A percentile compares a stretch with the other conserved stretches of the same genome.
phyloP scores from a whole-genome alignment of 2,797 vertebrate species.

The Coilia nasus region DNA sequence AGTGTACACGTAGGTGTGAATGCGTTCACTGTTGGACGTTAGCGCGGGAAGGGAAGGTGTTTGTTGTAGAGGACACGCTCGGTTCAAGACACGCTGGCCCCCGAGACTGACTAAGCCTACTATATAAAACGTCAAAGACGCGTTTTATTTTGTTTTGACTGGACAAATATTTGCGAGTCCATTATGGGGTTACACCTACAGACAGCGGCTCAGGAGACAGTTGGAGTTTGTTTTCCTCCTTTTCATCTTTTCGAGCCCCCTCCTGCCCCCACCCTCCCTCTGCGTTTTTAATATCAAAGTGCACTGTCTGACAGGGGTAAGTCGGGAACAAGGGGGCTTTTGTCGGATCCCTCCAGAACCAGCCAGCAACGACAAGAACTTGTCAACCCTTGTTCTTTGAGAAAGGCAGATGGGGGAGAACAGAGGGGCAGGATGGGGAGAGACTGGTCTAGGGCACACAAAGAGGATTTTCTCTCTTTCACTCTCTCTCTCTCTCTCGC shows the following conservation, averaged over 20 bases:
- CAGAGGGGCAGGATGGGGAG: conserved; percentile 53
- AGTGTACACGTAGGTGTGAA: conserved; percentile 55
- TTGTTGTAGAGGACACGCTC: conserved; percentile 61
- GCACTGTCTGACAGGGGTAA: conserved; percentile 69
- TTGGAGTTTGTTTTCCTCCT: conserved; percentile 76
- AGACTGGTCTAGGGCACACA: conserved; percentile 61
- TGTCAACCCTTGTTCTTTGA: conserved; percentile 66
- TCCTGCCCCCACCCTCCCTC: conserved; percentile 65
- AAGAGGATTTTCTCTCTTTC: conserved; percentile 63
- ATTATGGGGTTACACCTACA: conserved; percentile 79
- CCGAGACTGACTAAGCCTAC: conserved; percentile 59
- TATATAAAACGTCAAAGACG: conserved; percentile 59
- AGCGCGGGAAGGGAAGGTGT: conserved; percentile 59
- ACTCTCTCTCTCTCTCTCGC: conserved; percentile 7
- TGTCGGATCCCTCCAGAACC: conserved; percentile 67
- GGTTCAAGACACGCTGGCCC: neutral
- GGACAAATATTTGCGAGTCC: conserved; percentile 80
- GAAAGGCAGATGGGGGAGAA: conserved; percentile 65
- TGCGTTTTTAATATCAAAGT: conserved; percentile 80
- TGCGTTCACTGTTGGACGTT: conserved; percentile 64
- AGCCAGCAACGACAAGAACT: conserved; percentile 67
- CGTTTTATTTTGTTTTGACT: conserved; percentile 68
- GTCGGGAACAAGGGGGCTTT: conserved; percentile 66
- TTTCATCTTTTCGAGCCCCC: conserved; percentile 59
- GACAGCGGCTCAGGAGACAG: conserved; percentile 69